phyloP scores from a whole-genome alignment of 2,113 vertebrate genomes.

The Passer montanus region DNA sequence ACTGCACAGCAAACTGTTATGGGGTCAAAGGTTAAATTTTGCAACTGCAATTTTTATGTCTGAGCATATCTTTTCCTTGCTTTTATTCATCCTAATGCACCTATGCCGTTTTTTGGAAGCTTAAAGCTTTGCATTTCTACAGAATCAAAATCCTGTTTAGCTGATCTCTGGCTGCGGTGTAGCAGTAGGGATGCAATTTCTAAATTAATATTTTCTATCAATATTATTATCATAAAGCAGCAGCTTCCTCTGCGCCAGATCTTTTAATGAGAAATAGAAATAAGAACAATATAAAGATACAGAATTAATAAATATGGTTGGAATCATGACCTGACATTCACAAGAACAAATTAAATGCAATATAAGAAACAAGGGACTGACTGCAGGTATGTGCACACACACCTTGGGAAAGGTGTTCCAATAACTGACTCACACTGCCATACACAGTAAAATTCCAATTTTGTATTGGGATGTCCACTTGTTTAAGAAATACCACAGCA shows the following conservation, averaged over 20 bases:
- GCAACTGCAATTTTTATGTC: slow-evolving; percentile 21
- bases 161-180: neutral
- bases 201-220: neutral
- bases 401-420: neutral
- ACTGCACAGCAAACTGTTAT: neutral
- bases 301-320: neutral
- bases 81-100: slow-evolving; percentile 33
- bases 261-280: neutral
- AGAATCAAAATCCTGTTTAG: neutral
- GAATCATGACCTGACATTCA: neutral
- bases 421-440: neutral
- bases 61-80: slow-evolving; percentile 4
- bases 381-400: neutral
- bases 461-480: neutral
- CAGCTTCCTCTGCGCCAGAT: neutral
- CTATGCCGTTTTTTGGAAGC: neutral
- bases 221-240: neutral
- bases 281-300: neutral
- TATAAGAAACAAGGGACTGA: neutral
- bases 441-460: neutral
- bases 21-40: slow-evolving; percentile 7
- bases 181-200: neutral
- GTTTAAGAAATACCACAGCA: neutral
- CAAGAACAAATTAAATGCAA: neutral
- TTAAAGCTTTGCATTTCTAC: neutral